A percentile compares a stretch with the other conserved stretches of the same genome.
phyloP scores from a whole-genome alignment of 2,888 invertebrate genomes.

The Seira ritae region DNA sequence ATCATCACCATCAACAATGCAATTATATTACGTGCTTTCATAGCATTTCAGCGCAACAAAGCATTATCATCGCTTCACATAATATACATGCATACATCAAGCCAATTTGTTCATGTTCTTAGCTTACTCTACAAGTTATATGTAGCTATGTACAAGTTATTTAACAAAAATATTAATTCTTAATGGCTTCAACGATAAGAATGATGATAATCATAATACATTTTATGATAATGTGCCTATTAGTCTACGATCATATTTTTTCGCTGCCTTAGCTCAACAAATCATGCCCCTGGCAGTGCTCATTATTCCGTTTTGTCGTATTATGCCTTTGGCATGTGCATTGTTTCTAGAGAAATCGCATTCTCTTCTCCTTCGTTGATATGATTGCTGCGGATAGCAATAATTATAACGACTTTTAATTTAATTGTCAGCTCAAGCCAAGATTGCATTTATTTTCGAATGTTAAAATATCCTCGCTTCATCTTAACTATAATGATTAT shows the following conservation, averaged over 20 bases:
- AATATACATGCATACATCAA: too few relatives aligned
- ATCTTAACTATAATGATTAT: slow-evolving; percentile 6
- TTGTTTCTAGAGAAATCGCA: slow-evolving; percentile 52
- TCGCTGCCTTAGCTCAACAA: neutral
- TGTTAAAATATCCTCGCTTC: too few relatives aligned
- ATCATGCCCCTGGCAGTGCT: slow-evolving; percentile 37
- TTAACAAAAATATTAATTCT: neutral
- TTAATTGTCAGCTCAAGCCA: too few relatives aligned
- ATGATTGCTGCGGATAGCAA: neutral
- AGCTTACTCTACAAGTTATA: too few relatives aligned
- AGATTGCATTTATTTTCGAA: too few relatives aligned
- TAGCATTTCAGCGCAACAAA: too few relatives aligned
- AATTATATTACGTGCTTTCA: too few relatives aligned
- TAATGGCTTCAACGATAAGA: neutral
- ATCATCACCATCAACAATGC: too few relatives aligned
- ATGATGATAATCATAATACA: neutral
- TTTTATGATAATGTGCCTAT: slow-evolving; percentile 5
- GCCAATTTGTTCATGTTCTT: slow-evolving; percentile 17
- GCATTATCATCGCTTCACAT: too few relatives aligned
- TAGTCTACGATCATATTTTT: neutral
- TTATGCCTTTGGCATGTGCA: too few relatives aligned
- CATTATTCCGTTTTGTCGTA: slow-evolving; percentile 39
- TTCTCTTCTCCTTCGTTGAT: neutral
- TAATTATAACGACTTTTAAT: too few relatives aligned
- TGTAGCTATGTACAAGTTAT: too few relatives aligned